Conservation (phyloP, 2,888 invertebrate genomes). For the Tinea pellionella region DNA sequence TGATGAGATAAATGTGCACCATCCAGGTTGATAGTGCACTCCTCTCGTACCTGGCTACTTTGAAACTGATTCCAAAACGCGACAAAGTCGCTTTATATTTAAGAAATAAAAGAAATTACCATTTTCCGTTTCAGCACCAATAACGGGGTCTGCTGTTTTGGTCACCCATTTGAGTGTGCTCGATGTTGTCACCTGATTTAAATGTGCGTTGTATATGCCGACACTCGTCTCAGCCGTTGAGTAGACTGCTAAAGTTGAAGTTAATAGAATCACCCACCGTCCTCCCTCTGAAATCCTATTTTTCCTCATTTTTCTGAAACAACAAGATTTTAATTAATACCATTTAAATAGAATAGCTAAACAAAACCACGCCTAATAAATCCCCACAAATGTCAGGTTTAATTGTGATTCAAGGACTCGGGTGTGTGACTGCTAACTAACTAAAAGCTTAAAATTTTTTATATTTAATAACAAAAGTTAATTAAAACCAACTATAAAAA, state of each 20-base stretch:
- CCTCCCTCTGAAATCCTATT: slow-evolving; percentile 44
- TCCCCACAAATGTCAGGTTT: background rate
- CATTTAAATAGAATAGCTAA: background rate
- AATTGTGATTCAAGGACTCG: background rate
- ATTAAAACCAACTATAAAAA: no score
- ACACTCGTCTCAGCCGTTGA: slow-evolving; percentile 42
- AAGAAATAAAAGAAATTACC: no score
- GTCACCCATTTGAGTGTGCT: slow-evolving; percentile 80
- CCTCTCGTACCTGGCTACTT: no score
- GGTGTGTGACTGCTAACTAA: background rate
- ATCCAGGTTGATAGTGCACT: no score
- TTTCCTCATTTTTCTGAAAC: slow-evolving; percentile 42
- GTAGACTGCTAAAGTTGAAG: slow-evolving; percentile 40
- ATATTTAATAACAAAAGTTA: no score
- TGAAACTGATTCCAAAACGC: no score
- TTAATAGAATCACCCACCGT: slow-evolving; percentile 51
- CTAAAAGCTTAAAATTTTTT: background rate
- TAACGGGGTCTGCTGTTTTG: slow-evolving; percentile 70
- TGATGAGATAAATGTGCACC: no score
- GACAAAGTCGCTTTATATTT: no score
- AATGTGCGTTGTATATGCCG: slow-evolving; percentile 49
- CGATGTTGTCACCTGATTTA: slow-evolving; percentile 81
- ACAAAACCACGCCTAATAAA: background rate
- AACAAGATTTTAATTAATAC: slow-evolving; percentile 16
- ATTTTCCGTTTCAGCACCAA: slow-evolving; percentile 64